Evolutionary conservation across 2,888 invertebrate species (phyloP), one percentile per base, ranked within the genome.

Genomic region (Epinotia brunnichana): DNA sequence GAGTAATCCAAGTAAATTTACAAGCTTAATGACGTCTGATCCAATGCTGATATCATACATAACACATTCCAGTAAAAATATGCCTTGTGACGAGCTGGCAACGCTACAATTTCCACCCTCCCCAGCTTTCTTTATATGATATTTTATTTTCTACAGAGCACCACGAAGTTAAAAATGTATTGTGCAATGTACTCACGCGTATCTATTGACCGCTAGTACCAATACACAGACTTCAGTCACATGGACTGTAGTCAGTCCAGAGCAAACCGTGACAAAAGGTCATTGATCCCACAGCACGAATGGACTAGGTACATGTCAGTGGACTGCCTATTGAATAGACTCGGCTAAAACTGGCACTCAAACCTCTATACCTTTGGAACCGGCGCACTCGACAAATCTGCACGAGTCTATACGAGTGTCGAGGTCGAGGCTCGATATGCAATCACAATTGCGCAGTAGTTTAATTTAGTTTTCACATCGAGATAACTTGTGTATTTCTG

Each of bases 331-430:
- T 44, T 44, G 15, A 44, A 61, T 44, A 21, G 39, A 15, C 41
- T 44, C 24, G n/a, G 44, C 61, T 44, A 21, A 61, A 61, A 61
- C 61, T 44, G 61, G 61, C 61, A 61, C 44, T 44, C 44, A 44
- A 61, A 24, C 61, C 61, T 61, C 24, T 44, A 21, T 44, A 57
- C 44, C 60, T 61, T 61, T 44, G 41, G 41, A 10, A 41, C 21
- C 15, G 15, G 2, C 15, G 41, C 19, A 13, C 21, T 54, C 54
- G 54, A 54, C 21, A 21, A 24, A 21, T 54, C 13, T 21, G 13
- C 54, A 13, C 21, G 54, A 13, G 21, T 24, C 21, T 15, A 21
- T 54, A 54, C 54, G 13, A 35, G 1, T 35, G 9, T 1, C 9
- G 21, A 60, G 57, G 9, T 1, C 9, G 21, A 60, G 57, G 21